Evolutionary conservation across 2,888 invertebrate genomes (phyloP), one percentile per base, ranked within the genome.

Genomic region (Metalampra italica): DNA sequence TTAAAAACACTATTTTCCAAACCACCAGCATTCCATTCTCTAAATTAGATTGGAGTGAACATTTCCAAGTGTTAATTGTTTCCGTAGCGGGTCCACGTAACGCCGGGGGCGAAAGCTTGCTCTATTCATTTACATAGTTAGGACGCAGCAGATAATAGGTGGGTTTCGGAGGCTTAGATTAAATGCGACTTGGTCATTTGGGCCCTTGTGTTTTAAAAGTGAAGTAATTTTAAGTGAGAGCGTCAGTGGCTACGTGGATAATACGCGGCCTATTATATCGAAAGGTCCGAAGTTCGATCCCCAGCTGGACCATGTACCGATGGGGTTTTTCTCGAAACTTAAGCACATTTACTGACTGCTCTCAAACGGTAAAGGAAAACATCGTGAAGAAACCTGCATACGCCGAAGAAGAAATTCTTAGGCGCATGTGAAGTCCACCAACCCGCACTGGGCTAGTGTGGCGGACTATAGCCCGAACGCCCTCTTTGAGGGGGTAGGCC

Each of bases 71-170:
- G 55, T 47, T 53, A 55, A 55, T 55, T 55, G 53, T 46, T 53
- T 37, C 52, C 47, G 39, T 47, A 34, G 14, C 1, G 11, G 13
- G 36, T 3, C 14, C 36, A 29, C 29, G 45, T 22, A 46, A 40
- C 30, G 13, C 39, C 30, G 14, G 47, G 29, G 13, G 36, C 22
- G 29, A 12, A n/a, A 14, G 58, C 47, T 54, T 56, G 54, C 47
- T 46, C 44, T 50, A 15, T 51, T 56, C 53, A 62, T 68, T 66
- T 55, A 62, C 60, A 55, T 51, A 40, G 47, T 64, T 63, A 66
- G 64, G 55, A 48, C 43, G 45, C 45, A 43, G 40, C 52, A 59
- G 60, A 59, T 66, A 65, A 67, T 63, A 64, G 60, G 54, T 12
- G n/a, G 22, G 34, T 29, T 49, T 38, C 4, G 30, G 29, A 42